Evolutionary conservation across 2,797 vertebrate species (phyloP).

Genomic region (Sylvilagus floridanus): DNA sequence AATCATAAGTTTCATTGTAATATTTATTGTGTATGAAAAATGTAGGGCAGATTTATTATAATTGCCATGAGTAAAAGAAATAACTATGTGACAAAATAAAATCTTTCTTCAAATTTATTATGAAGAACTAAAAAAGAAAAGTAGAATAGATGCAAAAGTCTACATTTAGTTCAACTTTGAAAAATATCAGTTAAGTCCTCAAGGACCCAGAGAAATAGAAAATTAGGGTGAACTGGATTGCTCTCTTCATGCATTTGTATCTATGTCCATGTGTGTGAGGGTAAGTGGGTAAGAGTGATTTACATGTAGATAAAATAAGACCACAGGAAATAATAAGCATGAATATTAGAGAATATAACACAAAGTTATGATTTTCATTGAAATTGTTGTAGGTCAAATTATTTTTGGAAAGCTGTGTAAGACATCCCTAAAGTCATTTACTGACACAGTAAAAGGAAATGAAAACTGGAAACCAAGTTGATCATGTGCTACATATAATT

Average conservation of each 20-base stretch:
- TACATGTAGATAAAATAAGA: not conserved
- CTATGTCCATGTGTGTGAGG: not conserved
- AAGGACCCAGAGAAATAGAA: not conserved
- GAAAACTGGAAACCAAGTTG: slow-evolving; percentile 2
- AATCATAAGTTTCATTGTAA: not conserved
- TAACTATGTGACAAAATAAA: not conserved
- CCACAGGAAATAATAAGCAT: not conserved
- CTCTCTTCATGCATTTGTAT: not conserved
- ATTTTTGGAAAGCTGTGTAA: not conserved
- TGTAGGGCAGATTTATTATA: not conserved
- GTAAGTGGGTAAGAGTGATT: not conserved
- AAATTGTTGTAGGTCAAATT: not conserved
- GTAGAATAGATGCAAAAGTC: not conserved
- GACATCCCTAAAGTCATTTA: not conserved
- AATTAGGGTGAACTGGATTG: not conserved
- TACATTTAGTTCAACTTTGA: not conserved
- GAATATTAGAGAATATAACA: not conserved
- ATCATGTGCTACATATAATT: not conserved
- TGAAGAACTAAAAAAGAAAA: not conserved
- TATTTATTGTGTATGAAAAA: not conserved
- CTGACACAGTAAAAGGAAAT: not conserved
- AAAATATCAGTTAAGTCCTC: not conserved
- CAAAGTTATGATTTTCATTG: not conserved
- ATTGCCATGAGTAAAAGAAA: slow-evolving; percentile 15
- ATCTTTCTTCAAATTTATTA: not conserved